phyloP scores from a whole-genome alignment of 2,797 vertebrate genomes.

The Austrolebias charrua region DNA sequence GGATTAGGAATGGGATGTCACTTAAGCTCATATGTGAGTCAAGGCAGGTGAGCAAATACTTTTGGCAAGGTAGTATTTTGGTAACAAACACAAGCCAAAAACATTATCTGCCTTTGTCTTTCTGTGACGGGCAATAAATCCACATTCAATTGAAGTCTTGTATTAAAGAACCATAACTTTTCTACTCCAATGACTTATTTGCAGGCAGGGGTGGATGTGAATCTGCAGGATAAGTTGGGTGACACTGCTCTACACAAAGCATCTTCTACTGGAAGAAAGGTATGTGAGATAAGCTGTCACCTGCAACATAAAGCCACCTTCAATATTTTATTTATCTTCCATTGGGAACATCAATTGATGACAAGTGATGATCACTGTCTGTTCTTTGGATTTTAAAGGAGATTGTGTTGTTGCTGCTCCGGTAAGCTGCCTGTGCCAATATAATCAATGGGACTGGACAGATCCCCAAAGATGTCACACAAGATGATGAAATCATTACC shows the following conservation, averaged over 20 bases:
- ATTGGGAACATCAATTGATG: constrained; percentile 16
- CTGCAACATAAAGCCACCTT: too few species aligned
- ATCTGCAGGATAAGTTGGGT: constrained; percentile 86
- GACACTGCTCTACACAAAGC: constrained; percentile 92
- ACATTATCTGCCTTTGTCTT: too few species aligned
- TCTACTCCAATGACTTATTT: constrained; percentile 24
- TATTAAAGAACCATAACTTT: too few species aligned
- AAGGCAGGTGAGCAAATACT: too few species aligned
- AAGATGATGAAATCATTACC: constrained; percentile 89
- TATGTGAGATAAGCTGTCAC: too few species aligned
- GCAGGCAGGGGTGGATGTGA: constrained; percentile 87
- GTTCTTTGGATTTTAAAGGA: constrained; percentile 72
- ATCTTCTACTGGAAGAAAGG: constrained; percentile 86
- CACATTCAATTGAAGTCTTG: too few species aligned
- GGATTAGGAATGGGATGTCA: too few species aligned
- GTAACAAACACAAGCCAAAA: too few species aligned
- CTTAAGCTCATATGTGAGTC: too few species aligned
- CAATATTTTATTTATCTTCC: background rate
- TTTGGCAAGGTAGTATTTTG: too few species aligned
- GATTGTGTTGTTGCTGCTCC: constrained; percentile 88
- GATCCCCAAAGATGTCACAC: constrained; percentile 88
- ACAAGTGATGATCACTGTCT: constrained; percentile 1
- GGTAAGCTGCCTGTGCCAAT: constrained; percentile 82
- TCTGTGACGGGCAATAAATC: too few species aligned
- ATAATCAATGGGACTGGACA: constrained; percentile 89